Evolutionary conservation across 92 coral and sea anemone genomes (phyloP).

Genomic region (Palythoa grandis): DNA sequence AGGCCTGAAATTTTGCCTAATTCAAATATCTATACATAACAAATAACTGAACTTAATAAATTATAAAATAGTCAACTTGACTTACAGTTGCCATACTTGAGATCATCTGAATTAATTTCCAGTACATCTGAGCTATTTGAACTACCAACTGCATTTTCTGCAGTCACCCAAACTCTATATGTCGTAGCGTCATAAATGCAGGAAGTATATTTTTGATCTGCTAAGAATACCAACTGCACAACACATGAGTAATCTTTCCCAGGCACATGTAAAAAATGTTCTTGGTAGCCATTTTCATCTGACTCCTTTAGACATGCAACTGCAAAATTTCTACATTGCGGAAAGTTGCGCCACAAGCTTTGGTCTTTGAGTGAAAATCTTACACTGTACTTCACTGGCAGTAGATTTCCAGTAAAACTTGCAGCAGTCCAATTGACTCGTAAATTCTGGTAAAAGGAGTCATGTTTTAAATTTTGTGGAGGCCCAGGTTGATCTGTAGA

Average conservation of each 20-base stretch:
- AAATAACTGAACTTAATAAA: too few relatives aligned
- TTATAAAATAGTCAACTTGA: too few relatives aligned
- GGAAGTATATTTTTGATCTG: not conserved
- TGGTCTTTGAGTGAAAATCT: not conserved
- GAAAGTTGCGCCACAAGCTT: too few relatives aligned
- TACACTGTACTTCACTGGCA: conserved; percentile 3
- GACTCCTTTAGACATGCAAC: not conserved
- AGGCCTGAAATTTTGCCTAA: too few relatives aligned
- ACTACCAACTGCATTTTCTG: conserved; percentile 16
- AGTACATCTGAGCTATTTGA: not conserved
- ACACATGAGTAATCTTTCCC: conserved; percentile 1
- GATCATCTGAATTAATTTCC: not conserved
- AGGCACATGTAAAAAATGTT: not conserved
- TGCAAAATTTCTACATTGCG: not conserved
- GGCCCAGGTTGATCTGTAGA: conserved; percentile 11
- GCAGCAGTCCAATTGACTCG: not conserved
- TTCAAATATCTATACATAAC: too few relatives aligned
- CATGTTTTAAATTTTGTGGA: not conserved
- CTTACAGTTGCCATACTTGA: conserved; percentile 9
- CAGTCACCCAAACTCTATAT: not conserved
- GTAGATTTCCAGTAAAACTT: not conserved
- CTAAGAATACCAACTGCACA: not conserved
- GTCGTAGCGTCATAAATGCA: not conserved
- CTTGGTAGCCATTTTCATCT: not conserved
- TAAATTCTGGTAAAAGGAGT: not conserved